Percentiles rank a stretch among this genome's conserved stretches.
Conservation (phyloP, 1,140 invertebrate genomes). For the Cheumatopsyche charites region DNA sequence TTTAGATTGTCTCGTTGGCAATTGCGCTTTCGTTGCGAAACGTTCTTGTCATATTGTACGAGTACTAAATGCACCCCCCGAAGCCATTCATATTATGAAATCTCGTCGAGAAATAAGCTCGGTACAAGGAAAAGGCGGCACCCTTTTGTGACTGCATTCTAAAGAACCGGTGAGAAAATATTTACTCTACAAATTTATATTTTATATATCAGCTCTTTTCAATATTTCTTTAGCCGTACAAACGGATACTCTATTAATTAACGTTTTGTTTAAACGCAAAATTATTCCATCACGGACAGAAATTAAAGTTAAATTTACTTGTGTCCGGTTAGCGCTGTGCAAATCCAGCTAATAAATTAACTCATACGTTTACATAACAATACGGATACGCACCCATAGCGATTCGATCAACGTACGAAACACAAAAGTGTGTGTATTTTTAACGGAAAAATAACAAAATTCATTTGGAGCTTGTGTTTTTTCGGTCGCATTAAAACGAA, state of each 20-base stretch:
- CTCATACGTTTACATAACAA: too few species aligned
- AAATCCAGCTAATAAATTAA: too few species aligned
- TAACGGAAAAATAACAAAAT: too few species aligned
- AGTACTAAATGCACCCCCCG: conserved; percentile 19
- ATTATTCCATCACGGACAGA: neutral
- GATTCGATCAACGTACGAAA: too few species aligned
- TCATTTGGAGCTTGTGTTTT: neutral
- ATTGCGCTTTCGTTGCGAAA: neutral
- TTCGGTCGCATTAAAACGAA: neutral
- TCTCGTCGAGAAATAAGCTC: conserved; percentile 3
- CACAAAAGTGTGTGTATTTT: too few species aligned
- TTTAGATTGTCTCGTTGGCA: neutral
- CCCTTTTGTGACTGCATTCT: conserved; percentile 3
- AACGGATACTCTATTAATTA: too few species aligned
- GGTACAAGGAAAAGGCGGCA: conserved; percentile 30
- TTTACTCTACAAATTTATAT: too few species aligned
- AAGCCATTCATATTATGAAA: conserved; percentile 26
- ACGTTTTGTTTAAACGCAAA: neutral
- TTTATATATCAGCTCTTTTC: too few species aligned
- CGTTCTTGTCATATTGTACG: neutral
- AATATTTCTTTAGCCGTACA: too few species aligned
- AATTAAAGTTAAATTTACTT: conserved; percentile 11
- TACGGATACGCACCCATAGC: too few species aligned
- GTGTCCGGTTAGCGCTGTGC: neutral
- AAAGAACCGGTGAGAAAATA: neutral